Percentiles rank a stretch among this genome's conserved stretches.
These are phyloP conservation scores for Drosophila saltans DNA, from an alignment of 1,140 invertebrate genomes.

Conservation along the genomic window DNA sequence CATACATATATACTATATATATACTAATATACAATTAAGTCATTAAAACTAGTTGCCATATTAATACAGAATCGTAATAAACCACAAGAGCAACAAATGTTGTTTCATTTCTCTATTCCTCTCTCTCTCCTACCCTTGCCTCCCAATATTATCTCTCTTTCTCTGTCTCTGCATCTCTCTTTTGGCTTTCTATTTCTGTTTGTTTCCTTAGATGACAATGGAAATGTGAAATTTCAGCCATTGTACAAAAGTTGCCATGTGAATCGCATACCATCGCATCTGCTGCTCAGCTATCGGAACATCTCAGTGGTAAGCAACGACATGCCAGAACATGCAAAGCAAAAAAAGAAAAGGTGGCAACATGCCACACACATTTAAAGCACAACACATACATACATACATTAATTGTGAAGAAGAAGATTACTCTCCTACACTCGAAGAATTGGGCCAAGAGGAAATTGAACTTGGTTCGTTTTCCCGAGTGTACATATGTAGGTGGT, in stretches of 20 bases:
- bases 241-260: conserved; percentile 86
- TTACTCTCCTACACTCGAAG: conserved; percentile 1
- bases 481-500: neutral
- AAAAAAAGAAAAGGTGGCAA: conserved; percentile 23
- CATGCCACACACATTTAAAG: conserved; percentile 35
- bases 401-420: neutral
- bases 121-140: neutral
- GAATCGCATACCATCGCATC: conserved; percentile 84
- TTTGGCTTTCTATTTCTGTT: conserved; percentile 20
- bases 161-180: neutral
- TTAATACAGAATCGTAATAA: conserved; percentile 32
- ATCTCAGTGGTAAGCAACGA: conserved; percentile 83
- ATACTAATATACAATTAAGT: conserved; percentile 52
- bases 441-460: neutral
- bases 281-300: conserved; percentile 85
- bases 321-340: neutral
- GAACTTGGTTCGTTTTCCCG: neutral
- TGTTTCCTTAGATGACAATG: conserved; percentile 75
- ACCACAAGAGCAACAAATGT: conserved; percentile 41
- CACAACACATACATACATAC: conserved; percentile 41
- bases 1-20: conserved; percentile 26
- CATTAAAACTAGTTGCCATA: conserved; percentile 54
- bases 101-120: conserved; percentile 48
- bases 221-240: conserved; percentile 85
- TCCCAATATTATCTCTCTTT: neutral